These are phyloP conservation scores for Gavialis gangeticus DNA, from an alignment of 2,113 vertebrate species.

Conservation along the genomic window DNA sequence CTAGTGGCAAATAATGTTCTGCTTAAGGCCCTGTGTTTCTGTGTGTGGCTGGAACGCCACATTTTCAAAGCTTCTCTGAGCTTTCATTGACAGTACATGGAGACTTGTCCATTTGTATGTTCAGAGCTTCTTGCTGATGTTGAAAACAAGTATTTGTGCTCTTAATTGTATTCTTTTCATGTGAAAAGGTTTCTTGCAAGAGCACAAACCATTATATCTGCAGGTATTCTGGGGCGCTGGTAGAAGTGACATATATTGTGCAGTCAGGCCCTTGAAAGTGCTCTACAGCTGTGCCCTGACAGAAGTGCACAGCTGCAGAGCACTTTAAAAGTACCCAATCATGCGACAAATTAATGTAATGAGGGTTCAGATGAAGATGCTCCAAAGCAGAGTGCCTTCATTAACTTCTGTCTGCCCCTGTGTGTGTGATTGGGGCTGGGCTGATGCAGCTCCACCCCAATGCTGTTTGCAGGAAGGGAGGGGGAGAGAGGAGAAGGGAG, in stretches of 20 bases:
- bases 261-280: background rate
- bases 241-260: fast-evolving
- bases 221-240: background rate
- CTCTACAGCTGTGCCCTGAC: too few species aligned
- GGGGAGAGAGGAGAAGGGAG: too few species aligned
- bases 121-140: background rate
- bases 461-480: too few species aligned
- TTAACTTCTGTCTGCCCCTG: too few species aligned
- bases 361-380: too few species aligned
- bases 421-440: too few species aligned
- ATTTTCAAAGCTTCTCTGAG: background rate
- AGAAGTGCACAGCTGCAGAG: too few species aligned
- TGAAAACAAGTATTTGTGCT: background rate
- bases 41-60: background rate
- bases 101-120: background rate
- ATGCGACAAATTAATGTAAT: too few species aligned
- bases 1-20: background rate
- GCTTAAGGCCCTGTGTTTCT: background rate
- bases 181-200: background rate
- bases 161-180: background rate
- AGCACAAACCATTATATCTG: background rate
- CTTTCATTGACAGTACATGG: fast-evolving
- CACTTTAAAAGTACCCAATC: too few species aligned
- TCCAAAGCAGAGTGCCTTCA: too few species aligned
- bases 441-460: too few species aligned